A percentile compares a stretch with the other conserved stretches of the same genome.
Conservation (phyloP, 2,113 vertebrate genomes). For the Neogale vison region DNA sequence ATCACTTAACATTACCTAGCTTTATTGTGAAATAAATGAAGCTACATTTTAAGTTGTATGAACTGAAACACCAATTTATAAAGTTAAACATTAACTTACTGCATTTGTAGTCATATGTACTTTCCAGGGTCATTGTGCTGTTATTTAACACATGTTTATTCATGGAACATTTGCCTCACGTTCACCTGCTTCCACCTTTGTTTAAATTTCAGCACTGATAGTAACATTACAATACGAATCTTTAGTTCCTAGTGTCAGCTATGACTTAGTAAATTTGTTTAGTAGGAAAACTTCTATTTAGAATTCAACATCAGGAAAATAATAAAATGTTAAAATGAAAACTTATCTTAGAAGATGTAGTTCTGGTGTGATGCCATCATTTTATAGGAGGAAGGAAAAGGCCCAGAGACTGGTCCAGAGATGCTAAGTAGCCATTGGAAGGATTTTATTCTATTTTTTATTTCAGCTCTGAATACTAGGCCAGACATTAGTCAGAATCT, state of each 20-base stretch:
- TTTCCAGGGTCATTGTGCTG: conserved; percentile 37
- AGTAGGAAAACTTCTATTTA: conserved; percentile 7
- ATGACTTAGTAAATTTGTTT: conserved; percentile 34
- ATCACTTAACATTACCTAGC: conserved; percentile 13
- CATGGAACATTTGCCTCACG: neutral
- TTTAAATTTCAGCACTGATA: conserved; percentile 42
- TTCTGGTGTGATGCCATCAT: neutral
- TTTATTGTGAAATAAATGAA: neutral
- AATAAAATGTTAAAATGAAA: conserved; percentile 13
- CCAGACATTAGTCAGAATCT: neutral
- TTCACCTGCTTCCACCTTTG: conserved; percentile 2
- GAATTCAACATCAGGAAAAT: conserved; percentile 34
- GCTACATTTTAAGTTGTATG: conserved; percentile 45
- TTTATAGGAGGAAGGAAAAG: neutral
- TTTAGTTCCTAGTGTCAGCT: neutral
- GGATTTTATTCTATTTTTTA: neutral
- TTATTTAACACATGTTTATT: conserved; percentile 20
- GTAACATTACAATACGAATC: neutral
- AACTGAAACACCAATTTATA: neutral
- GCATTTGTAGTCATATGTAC: neutral
- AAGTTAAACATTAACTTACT: conserved; percentile 58
- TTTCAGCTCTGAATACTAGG: neutral
- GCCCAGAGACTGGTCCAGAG: neutral
- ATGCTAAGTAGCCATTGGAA: neutral
- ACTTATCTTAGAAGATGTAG: neutral